Evolutionary conservation across 1,140 invertebrate species (phyloP), one percentile per base, ranked within the genome.

Genomic region (Sogatella furcifera): DNA sequence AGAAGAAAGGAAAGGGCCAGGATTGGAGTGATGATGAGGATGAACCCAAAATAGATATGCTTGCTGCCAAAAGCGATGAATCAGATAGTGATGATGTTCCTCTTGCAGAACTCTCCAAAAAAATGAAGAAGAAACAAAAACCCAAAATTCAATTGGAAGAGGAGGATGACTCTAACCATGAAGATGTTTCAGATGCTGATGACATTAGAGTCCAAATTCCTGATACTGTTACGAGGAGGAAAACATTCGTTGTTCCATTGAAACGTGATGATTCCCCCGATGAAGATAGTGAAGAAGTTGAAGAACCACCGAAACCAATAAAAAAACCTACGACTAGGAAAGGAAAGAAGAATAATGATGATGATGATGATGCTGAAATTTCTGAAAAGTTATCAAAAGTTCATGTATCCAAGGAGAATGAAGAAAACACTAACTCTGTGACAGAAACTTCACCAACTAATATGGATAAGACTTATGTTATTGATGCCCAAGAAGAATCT

Each of bases 1-100:
- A 62, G 59, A 46, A 43, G 19, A 62, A 69, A 65, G 41, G 59
- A 21, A 67, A 69, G 46, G 62, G 64, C 55, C 52, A 64, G 57
- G 62, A 60, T 58, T 56, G 61, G 59, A 64, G 60, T 54, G 58
- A 59, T 44, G 60, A 58, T 53, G 34, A 38, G 11, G 57, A 64
- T 31, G 52, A 58, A 46, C 28, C 55, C 28, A 44, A 61, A 34
- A 19, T 64, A 53, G 17, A 63, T 38, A 22, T 62, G 41, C 41
- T 63, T 28, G 42, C 53, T 38, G 43, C 15, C 5, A 58, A 62
- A 59, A 56, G 44, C n/a, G 55, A 56, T 52, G 59, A 55, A 10
- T 55, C 59, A 8, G 59, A 60, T 8, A 52, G 52, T 43, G 34
- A 55, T 44, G n/a, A 22, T n/a, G 62, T 69, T 11, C 34, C 46